A percentile compares a stretch with the other conserved stretches of the same genome.
Conservation (phyloP, 2,113 vertebrate genomes). For the Chaetops frenatus region DNA sequence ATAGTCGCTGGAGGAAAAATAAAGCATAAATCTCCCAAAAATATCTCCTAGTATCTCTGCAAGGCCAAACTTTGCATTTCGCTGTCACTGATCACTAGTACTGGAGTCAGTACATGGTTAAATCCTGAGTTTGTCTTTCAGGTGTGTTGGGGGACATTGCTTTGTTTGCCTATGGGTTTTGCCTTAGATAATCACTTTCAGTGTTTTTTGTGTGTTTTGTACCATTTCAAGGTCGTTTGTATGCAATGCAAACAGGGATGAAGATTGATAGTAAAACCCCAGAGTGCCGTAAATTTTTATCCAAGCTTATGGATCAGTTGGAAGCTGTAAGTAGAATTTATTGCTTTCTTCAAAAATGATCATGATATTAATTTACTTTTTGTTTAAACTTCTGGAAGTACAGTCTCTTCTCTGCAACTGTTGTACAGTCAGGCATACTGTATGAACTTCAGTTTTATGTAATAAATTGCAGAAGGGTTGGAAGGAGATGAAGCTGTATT, state of each 20-base stretch:
- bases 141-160: background rate
- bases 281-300: conserved; percentile 93
- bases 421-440: background rate
- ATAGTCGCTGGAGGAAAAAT: background rate
- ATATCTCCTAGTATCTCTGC: background rate
- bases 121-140: background rate
- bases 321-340: conserved; percentile 83
- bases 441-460: background rate
- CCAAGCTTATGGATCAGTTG: conserved; percentile 94
- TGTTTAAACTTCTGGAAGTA: background rate
- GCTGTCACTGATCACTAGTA: fast-evolving
- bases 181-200: background rate
- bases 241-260: conserved; percentile 96
- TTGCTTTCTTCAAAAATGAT: background rate
- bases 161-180: background rate
- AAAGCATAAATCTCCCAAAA: background rate
- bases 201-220: background rate
- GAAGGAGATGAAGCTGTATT: background rate
- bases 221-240: conserved; percentile 84
- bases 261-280: conserved; percentile 96
- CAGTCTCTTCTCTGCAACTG: background rate
- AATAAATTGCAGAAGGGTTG: background rate
- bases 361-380: background rate
- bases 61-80: background rate
- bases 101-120: background rate